Conservation (phyloP, 92 coral and sea anemone genomes). For the Phymanthus crucifer region DNA sequence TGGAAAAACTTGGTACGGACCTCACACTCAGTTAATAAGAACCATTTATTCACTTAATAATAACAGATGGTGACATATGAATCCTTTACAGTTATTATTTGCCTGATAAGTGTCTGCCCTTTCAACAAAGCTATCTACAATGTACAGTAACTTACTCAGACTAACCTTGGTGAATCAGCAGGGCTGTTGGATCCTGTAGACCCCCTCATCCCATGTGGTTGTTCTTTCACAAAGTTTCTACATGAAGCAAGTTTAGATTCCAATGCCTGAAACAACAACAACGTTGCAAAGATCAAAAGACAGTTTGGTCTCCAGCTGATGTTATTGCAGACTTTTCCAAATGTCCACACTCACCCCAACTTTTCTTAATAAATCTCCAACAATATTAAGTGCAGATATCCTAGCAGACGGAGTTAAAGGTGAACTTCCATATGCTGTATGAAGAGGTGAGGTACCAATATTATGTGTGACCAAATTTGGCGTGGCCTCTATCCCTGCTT, state of each 20-base stretch:
- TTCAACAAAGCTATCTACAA: too few relatives aligned
- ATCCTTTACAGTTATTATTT: too few relatives aligned
- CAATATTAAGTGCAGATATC: conserved; percentile 96
- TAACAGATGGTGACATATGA: too few relatives aligned
- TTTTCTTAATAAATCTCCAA: conserved; percentile 95
- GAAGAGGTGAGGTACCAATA: conserved; percentile 91
- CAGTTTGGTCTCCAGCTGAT: neutral
- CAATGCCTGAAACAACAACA: conserved; percentile 63
- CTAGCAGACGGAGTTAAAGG: conserved; percentile 98
- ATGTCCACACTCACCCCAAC: conserved; percentile 84
- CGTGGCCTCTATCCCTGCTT: conserved; percentile 50
- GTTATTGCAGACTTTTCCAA: too few relatives aligned
- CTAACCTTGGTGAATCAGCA: conserved; percentile 94
- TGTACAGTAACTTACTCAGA: neutral
- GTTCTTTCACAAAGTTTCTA: conserved; percentile 96
- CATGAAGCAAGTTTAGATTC: conserved; percentile 99
- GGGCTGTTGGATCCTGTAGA: conserved; percentile 93
- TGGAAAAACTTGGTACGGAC: too few relatives aligned
- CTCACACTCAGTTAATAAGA: too few relatives aligned
- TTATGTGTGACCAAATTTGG: conserved; percentile 66
- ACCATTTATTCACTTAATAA: too few relatives aligned
- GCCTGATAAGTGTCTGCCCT: too few relatives aligned
- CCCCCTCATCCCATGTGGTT: conserved; percentile 85
- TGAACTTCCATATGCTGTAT: conserved; percentile 85
- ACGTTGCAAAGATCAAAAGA: neutral